Evolutionary conservation across 2,113 vertebrate species (phyloP).

Genomic region (Craseonycteris thonglongyai): DNA sequence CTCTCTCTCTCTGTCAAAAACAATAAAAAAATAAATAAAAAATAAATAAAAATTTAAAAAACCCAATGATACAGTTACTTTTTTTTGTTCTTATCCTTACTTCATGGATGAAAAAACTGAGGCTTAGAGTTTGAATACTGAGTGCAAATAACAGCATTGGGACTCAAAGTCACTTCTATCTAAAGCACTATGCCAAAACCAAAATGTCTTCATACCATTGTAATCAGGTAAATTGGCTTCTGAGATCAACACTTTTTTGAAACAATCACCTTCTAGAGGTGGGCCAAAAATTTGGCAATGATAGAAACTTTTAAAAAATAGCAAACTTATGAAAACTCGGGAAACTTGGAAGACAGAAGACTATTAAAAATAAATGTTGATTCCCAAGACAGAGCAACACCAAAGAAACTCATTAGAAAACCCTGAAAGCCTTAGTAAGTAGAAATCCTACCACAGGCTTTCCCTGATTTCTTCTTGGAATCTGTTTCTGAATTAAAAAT

Average conservation of each 20-base stretch:
- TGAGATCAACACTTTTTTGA: neutral
- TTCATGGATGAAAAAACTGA: neutral
- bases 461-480: neutral
- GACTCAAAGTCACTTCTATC: neutral
- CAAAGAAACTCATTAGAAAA: neutral
- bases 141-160: neutral
- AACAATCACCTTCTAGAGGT: neutral
- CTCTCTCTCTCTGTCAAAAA: too few relatives aligned
- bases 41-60: too few relatives aligned
- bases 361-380: neutral
- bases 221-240: neutral
- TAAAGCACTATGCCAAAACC: slow-evolving; percentile 20
- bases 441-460: neutral
- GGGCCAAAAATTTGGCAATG: neutral
- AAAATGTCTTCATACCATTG: neutral
- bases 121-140: neutral
- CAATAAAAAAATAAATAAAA: too few relatives aligned
- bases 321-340: neutral
- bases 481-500: slow-evolving; percentile 11
- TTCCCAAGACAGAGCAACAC: neutral
- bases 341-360: neutral
- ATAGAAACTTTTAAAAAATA: neutral
- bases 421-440: neutral
- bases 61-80: neutral
- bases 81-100: neutral